Evolutionary conservation across 1,140 invertebrate species (phyloP).

Genomic region (Hyphantria cunea): DNA sequence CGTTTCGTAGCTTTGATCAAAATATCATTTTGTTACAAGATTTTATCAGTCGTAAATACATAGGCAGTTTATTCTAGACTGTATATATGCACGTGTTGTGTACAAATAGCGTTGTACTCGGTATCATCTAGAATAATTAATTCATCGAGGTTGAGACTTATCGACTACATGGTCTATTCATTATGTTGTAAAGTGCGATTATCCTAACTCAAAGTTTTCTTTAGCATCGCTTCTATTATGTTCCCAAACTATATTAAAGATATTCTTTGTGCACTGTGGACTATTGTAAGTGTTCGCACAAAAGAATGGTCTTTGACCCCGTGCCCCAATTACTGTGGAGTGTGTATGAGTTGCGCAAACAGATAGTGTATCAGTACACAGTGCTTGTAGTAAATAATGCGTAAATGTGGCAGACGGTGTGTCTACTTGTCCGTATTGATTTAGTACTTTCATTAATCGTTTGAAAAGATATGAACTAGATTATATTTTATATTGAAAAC

Average conservation of each 20-base stretch:
- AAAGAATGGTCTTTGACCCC: constrained; percentile 55
- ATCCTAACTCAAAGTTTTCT: not conserved
- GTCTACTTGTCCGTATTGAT: constrained; percentile 13
- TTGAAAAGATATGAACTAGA: too few relatives aligned
- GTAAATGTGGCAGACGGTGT: constrained; percentile 20
- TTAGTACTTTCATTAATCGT: constrained; percentile 2
- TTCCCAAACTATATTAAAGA: constrained; percentile 14
- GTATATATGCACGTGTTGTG: too few relatives aligned
- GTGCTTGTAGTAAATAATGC: constrained; percentile 41
- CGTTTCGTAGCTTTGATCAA: too few relatives aligned
- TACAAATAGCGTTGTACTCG: too few relatives aligned
- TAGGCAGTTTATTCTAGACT: too few relatives aligned
- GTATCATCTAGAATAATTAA: too few relatives aligned
- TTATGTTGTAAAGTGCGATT: too few relatives aligned
- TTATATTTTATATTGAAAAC: too few relatives aligned
- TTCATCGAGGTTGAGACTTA: too few relatives aligned
- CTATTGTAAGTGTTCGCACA: constrained; percentile 31
- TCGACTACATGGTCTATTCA: too few relatives aligned
- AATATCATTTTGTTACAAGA: too few relatives aligned
- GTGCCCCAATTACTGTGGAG: constrained; percentile 45
- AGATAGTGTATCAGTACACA: constrained; percentile 26
- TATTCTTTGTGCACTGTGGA: constrained; percentile 21
- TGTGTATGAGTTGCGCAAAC: constrained; percentile 17
- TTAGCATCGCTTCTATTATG: constrained; percentile 2
- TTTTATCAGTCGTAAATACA: too few relatives aligned